Base-by-base conservation (phyloP, 2,888 invertebrate species). In the Magallana nippona region DNA sequence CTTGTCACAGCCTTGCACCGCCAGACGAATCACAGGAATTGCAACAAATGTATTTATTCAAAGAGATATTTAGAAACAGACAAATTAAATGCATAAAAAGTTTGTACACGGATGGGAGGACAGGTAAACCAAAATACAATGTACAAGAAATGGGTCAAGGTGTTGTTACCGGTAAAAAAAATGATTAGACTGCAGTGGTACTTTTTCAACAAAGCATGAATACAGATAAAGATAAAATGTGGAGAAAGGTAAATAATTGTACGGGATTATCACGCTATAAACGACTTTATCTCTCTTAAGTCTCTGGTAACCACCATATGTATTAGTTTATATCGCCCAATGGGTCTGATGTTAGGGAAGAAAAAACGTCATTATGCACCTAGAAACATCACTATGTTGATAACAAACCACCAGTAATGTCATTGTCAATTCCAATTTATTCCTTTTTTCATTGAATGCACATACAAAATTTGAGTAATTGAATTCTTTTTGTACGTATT, bases 241-340 rank as follows among this genome's bases (percentile, higher is more conserved):
- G 2, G 15, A 2, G 71, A 71, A 71, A 13, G 27, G 71, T 71
- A 32, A 71, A 71, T 71, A 32, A 71, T 71, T 10, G 19, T 27
- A 32, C 8, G 44, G 22, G 19, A 11, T 19, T 27, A 71, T 71
- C 27, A 71, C 11, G 10, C 27, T 71, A 13, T 71, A 15, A 22
- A 63, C 27, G 63, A 22, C 63, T n/a, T 10, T 63, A 22, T 22
- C 19, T 71, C 32, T 71, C 71, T 27, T 15, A 27, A 71, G 71
- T 71, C 22, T 32, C 13, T 71, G 60, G 60, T 19, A 19, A 60
- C 60, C n/a, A 19, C 60, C n/a, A 60, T 19, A 27, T 71, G 15
- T 71, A 27, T 71, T 71, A 32, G 27, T 71, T 71, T 71, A 71
- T 27, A 71, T 71, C 71, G 22, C 71, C 27, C 71, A 60, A 71